A percentile compares a stretch with the other conserved stretches of the same genome.
phyloP scores from a whole-genome alignment of 2,888 invertebrate species.

The Therioaphis trifolii region DNA sequence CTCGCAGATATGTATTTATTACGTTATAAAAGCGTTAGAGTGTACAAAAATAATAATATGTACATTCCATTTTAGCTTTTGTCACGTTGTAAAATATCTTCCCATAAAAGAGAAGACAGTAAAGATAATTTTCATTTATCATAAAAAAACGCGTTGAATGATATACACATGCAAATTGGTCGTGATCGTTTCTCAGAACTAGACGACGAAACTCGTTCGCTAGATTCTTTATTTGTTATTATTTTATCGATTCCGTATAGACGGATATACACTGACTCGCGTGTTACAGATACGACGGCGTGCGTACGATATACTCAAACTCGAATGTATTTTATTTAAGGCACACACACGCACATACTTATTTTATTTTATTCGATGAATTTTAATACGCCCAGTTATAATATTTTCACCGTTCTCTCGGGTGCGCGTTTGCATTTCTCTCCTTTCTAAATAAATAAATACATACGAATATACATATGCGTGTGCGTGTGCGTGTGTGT shows the following conservation, averaged over 20 bases:
- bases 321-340: conserved; percentile 14
- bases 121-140: conserved; percentile 27
- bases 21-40: conserved; percentile 7
- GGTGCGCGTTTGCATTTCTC: background rate
- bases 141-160: background rate
- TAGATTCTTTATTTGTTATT: no score
- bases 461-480: background rate
- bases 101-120: background rate
- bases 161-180: background rate
- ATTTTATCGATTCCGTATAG: no score
- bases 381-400: conserved; percentile 23
- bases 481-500: background rate
- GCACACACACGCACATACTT: background rate
- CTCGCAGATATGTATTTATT: conserved; percentile 45
- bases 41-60: background rate
- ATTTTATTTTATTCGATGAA: background rate
- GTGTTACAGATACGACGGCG: background rate
- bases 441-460: no score
- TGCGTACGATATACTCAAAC: no score
- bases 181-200: background rate
- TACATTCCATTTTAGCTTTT: conserved; percentile 37
- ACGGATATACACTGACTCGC: background rate
- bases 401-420: background rate
- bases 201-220: background rate
- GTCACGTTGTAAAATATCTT: background rate